Conservation (phyloP, 2,888 invertebrate genomes). For the Nezara viridula region DNA sequence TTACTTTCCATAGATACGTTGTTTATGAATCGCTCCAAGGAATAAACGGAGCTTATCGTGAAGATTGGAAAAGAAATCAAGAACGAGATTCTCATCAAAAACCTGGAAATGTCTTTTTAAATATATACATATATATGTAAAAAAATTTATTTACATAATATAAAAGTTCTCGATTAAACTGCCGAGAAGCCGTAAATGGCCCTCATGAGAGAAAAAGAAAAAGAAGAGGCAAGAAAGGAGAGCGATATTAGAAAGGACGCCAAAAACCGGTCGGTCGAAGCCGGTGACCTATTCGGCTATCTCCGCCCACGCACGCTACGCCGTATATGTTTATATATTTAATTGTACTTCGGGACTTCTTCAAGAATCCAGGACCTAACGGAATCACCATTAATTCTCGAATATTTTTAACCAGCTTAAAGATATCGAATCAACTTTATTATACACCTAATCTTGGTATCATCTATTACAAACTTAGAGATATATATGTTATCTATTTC, state of each 20-base stretch:
- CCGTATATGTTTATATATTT: neutral
- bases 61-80: neutral
- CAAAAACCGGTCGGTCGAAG: conserved; percentile 12
- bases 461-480: neutral
- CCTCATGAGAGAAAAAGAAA: neutral
- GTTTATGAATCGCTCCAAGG: too few relatives aligned
- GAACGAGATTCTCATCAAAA: neutral
- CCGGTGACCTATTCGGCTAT: conserved; percentile 42
- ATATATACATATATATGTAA: neutral
- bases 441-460: neutral
- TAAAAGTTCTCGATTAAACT: neutral
- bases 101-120: neutral
- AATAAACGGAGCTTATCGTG: neutral
- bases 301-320: neutral
- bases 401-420: neutral
- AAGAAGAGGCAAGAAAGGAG: neutral
- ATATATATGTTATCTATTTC: too few relatives aligned
- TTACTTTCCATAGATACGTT: neutral
- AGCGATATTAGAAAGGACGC: conserved; percentile 36
- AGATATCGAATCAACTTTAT: neutral
- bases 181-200: neutral
- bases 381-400: neutral
- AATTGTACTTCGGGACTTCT: neutral
- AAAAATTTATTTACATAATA: neutral
- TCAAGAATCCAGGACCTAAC: neutral